Conservation (phyloP, 92 coral and sea anemone species). For the Siderastrea radians region DNA sequence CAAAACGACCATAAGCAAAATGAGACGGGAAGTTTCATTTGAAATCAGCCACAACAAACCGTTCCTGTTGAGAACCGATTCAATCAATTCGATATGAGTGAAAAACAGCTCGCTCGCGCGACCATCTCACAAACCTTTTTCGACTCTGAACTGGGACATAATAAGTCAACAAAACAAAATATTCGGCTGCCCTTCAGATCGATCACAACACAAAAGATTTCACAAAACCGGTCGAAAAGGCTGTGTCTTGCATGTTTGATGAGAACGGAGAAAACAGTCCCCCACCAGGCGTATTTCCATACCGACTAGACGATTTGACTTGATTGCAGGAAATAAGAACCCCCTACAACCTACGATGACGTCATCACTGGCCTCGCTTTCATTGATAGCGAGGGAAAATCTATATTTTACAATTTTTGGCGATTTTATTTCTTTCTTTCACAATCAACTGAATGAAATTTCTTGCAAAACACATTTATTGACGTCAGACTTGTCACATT, state of each 20-base stretch:
- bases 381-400: background rate
- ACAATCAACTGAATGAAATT: conserved; percentile 5
- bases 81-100: conserved; percentile 3
- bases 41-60: conserved; percentile 43
- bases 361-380: conserved; percentile 73
- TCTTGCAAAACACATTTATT: background rate
- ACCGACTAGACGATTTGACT: conserved; percentile 30
- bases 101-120: background rate
- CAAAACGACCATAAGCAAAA: conserved; percentile 31
- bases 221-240: conserved; percentile 54
- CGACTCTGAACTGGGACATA: conserved; percentile 94
- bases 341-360: conserved; percentile 59
- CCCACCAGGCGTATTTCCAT: conserved; percentile 45
- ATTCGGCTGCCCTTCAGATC: conserved; percentile 14
- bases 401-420: background rate
- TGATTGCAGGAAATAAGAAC: conserved; percentile 55
- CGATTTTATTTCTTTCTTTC: background rate
- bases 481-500: conserved; percentile 1
- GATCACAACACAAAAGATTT: conserved; percentile 27
- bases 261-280: conserved; percentile 10
- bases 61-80: conserved; percentile 17
- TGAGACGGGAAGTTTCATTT: conserved; percentile 27
- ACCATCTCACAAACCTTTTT: conserved; percentile 84
- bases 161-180: conserved; percentile 42
- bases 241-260: conserved; percentile 61